Base-by-base conservation (phyloP, 2,113 vertebrate genomes). In the Strix aluco region DNA sequence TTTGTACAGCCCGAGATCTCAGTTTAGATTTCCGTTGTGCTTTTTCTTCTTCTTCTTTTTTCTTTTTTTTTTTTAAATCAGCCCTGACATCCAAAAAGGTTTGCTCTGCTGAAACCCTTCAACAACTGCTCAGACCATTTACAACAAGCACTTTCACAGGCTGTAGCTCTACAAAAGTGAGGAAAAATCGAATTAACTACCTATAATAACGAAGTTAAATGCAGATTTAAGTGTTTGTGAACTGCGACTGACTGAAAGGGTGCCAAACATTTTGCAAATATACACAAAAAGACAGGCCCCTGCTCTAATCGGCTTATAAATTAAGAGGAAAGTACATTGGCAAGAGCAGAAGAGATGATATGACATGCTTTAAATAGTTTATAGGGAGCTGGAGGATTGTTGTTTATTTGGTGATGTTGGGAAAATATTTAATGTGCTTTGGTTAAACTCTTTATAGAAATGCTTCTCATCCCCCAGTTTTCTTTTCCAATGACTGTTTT, bases 401-500 rank as follows among this genome's bases (percentile, higher is more conserved):
- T 97, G 95, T 97, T 96, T 97, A 96, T 97, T 96, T 96, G 95
- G 96, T 94, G 95, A 97, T 95, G 97, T 96, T 97, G 97, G 97
- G 96, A 97, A 97, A 97, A 97, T 97, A 96, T 92, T 96, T 97
- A 93, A 84, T 96, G 88, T 96, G 95, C 85, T 94, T 97, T 92
- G 88, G 87, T 94, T 84, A 93, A 93, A 92, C 93, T 92, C 95
- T 93, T 94, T 92, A 96, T 96, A 89, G 96, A 94, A 90, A 93
- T 85, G 72, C 44, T 88, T 93, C 91, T 96, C 96, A 88, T 95
- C 94, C 94, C 78, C 86, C 95, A 23, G 81, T 81, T 66, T 74
- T 86, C 55, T 85, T 94, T 94, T 88, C 89, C 90, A 94, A 70
- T 57, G 86, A 91, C 94, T 96, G 80, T 73, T 92, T 79, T 67